Conservation (phyloP, 2,113 vertebrate genomes). For the Myrmecobius fasciatus region DNA sequence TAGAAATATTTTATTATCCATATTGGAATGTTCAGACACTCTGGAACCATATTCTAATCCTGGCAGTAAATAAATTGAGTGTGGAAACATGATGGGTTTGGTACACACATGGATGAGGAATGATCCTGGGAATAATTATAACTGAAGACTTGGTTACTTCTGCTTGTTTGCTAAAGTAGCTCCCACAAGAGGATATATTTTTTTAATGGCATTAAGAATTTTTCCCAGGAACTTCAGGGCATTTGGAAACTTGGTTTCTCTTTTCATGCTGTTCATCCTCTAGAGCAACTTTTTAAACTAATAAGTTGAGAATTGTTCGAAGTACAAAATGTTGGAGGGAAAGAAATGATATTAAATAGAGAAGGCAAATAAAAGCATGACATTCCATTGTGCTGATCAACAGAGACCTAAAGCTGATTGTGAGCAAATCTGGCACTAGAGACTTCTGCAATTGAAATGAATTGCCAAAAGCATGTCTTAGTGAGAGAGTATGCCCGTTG, state of each 20-base stretch:
- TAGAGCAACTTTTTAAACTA: background rate
- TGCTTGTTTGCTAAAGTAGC: background rate
- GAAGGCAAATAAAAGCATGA: conserved; percentile 62
- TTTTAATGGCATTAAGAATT: conserved; percentile 17
- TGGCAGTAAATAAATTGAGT: background rate
- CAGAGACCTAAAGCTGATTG: conserved; percentile 68
- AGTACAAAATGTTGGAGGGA: background rate
- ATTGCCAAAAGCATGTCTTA: conserved; percentile 53
- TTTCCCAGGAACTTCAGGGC: background rate
- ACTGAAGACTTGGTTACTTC: background rate
- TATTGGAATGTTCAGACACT: background rate
- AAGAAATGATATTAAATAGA: conserved; percentile 60
- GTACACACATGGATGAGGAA: background rate
- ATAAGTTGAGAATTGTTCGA: conserved; percentile 11
- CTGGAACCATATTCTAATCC: background rate
- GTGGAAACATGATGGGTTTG: background rate
- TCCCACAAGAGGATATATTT: background rate
- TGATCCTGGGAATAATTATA: background rate
- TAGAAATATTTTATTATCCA: background rate
- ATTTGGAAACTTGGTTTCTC: background rate
- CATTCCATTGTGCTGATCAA: conserved; percentile 51
- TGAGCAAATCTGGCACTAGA: conserved; percentile 60
- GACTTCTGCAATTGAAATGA: conserved; percentile 55
- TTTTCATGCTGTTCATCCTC: conserved; percentile 1
- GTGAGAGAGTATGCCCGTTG: conserved; percentile 53